Evolutionary conservation across 2,888 invertebrate genomes (phyloP).

Genomic region (Byasa hedistus): DNA sequence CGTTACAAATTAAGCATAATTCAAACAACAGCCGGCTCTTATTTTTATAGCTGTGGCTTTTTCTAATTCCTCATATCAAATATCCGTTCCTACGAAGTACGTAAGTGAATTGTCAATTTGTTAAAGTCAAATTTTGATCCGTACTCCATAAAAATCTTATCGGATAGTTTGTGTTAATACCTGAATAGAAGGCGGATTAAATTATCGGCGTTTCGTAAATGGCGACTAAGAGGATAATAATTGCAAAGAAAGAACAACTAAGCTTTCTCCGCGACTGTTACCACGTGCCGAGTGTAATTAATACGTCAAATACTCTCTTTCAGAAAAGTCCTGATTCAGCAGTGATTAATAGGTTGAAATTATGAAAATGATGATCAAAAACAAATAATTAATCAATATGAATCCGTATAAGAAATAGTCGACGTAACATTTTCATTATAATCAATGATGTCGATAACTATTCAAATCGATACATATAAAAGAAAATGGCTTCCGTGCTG

Average conservation of each 20-base stretch:
- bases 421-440: background rate
- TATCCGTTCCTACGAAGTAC: background rate
- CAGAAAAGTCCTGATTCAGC: background rate
- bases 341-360: background rate
- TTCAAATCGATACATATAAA: background rate
- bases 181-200: no score
- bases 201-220: no score
- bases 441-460: background rate
- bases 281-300: no score
- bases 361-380: background rate
- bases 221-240: no score
- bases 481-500: no score
- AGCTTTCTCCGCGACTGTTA: no score
- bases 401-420: background rate
- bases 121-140: background rate
- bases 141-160: background rate
- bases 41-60: constrained; percentile 10
- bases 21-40: constrained; percentile 2
- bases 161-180: no score
- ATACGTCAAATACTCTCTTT: no score
- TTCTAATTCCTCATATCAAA: background rate
- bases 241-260: no score
- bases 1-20: constrained; percentile 15
- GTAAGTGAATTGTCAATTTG: background rate
- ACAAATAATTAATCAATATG: background rate